phyloP scores from a whole-genome alignment of 2,888 invertebrate genomes.

The Microctonus hyperodae region DNA sequence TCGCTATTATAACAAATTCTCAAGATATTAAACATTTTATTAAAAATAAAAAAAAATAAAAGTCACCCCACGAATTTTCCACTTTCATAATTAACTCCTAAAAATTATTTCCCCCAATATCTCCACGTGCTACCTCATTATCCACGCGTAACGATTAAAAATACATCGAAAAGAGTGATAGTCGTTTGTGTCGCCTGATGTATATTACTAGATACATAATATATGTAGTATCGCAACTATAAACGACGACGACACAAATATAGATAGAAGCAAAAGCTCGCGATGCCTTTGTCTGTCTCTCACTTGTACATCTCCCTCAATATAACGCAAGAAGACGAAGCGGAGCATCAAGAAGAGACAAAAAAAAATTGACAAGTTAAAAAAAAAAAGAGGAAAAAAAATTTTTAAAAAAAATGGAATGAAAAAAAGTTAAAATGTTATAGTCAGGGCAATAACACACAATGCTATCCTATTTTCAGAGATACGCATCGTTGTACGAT shows the following conservation, averaged over 20 bases:
- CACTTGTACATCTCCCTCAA: no score
- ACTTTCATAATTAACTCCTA: no score
- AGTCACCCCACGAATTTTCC: no score
- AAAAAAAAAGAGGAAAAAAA: neutral
- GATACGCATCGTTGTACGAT: slow-evolving; percentile 49
- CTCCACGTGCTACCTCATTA: no score
- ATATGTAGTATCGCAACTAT: neutral
- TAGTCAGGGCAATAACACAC: slow-evolving; percentile 43
- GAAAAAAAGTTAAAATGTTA: neutral
- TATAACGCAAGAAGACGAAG: no score
- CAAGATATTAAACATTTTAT: no score
- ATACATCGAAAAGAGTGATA: neutral
- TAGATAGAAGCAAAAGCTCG: slow-evolving; percentile 12
- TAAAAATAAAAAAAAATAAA: no score
- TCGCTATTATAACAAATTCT: no score
- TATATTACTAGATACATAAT: neutral
- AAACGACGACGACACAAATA: slow-evolving; percentile 6
- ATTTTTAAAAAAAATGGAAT: neutral
- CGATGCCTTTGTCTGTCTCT: neutral
- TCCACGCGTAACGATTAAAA: neutral
- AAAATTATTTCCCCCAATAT: no score
- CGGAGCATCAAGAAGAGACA: no score
- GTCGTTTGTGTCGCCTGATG: neutral
- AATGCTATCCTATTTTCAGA: slow-evolving; percentile 57
- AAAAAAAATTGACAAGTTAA: no score